Evolutionary conservation across 1,140 invertebrate genomes (phyloP).

Genomic region (Rhagoletis zephyria): DNA sequence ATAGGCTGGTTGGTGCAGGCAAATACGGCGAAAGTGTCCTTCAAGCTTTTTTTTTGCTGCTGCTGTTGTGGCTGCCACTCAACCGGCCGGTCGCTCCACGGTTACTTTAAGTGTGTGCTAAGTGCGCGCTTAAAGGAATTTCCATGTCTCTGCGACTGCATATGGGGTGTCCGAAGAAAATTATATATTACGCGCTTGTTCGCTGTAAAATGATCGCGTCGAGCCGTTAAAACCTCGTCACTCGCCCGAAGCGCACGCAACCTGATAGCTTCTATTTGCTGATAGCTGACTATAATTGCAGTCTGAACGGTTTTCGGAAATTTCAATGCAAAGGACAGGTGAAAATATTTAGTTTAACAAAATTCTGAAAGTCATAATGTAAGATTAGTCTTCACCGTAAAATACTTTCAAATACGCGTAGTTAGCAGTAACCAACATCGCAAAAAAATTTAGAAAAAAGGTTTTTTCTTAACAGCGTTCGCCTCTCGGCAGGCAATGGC

Average conservation of each 20-base stretch:
- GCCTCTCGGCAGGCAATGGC: too few relatives aligned
- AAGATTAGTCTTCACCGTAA: too few relatives aligned
- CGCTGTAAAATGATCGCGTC: conserved; percentile 46
- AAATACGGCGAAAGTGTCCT: too few relatives aligned
- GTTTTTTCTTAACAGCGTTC: too few relatives aligned
- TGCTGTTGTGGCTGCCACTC: too few relatives aligned
- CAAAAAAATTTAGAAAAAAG: too few relatives aligned
- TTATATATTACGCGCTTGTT: conserved; percentile 49
- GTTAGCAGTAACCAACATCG: too few relatives aligned
- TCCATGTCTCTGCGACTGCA: not conserved
- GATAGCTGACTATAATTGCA: not conserved
- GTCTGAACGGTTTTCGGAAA: not conserved
- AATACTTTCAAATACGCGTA: too few relatives aligned
- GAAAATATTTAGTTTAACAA: not conserved
- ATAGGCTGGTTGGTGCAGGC: too few relatives aligned
- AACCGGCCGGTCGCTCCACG: not conserved
- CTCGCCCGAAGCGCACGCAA: not conserved
- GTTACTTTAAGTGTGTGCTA: conserved; percentile 49
- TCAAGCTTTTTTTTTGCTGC: too few relatives aligned
- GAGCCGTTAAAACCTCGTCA: conserved; percentile 11
- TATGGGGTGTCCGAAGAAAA: not conserved
- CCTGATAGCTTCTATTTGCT: not conserved
- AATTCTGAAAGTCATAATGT: too few relatives aligned
- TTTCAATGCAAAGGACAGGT: not conserved
- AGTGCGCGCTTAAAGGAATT: conserved; percentile 42